phyloP scores from a whole-genome alignment of 2,113 vertebrate species.

The Pelecanoides urinatrix region DNA sequence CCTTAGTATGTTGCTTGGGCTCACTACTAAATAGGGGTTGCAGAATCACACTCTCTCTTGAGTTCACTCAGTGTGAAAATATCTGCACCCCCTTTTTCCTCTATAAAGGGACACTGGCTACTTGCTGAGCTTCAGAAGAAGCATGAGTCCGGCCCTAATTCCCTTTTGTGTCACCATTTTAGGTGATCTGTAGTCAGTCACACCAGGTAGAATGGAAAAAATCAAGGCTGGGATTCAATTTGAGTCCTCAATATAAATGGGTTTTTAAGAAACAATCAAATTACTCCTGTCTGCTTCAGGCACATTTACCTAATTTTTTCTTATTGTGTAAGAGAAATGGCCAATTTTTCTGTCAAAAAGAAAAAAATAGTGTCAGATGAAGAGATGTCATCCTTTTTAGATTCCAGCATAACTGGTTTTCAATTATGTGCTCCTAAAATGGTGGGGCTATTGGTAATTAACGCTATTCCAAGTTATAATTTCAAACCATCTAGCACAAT shows the following conservation, averaged over 20 bases:
- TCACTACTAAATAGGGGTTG: background rate
- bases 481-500: background rate
- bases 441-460: background rate
- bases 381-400: background rate
- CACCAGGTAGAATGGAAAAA: background rate
- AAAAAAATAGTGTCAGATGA: background rate
- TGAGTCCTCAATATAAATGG: background rate
- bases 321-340: background rate
- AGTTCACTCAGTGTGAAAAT: background rate
- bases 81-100: background rate
- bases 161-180: background rate
- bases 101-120: background rate
- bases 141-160: background rate
- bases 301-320: background rate
- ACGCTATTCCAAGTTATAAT: background rate
- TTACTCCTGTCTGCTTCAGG: background rate
- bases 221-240: background rate
- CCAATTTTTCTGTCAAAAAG: background rate
- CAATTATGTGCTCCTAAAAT: background rate
- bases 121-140: background rate
- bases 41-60: background rate
- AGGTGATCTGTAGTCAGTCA: background rate
- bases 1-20: background rate
- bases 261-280: slow-evolving; percentile 1
- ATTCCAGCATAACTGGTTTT: background rate